Evolutionary conservation across 2,113 vertebrate species (phyloP).

Genomic region (Dromaius novaehollandiae): DNA sequence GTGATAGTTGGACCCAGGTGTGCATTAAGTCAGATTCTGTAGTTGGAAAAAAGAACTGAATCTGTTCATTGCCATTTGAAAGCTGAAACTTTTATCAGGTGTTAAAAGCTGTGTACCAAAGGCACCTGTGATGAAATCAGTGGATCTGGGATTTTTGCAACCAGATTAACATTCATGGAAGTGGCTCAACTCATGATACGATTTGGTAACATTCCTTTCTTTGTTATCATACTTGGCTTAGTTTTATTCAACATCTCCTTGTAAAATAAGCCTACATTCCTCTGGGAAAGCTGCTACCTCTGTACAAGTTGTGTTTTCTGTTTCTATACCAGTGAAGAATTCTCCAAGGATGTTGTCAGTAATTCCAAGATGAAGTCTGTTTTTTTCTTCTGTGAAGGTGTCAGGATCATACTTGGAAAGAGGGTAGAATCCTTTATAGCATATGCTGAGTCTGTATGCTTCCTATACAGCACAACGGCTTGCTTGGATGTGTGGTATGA

Average conservation of each 20-base stretch:
- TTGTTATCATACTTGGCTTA: background rate
- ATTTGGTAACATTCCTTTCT: slow-evolving; percentile 33
- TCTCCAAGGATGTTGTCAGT: background rate
- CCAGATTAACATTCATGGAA: background rate
- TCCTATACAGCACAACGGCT: background rate
- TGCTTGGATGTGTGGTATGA: background rate
- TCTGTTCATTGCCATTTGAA: background rate
- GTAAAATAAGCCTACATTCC: background rate
- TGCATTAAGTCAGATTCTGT: background rate
- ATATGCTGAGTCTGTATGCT: background rate
- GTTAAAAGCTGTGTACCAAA: background rate
- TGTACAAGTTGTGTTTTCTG: background rate
- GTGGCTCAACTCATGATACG: background rate
- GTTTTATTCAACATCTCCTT: background rate
- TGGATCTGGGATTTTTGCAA: background rate
- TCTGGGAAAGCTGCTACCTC: background rate
- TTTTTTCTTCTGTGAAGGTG: background rate
- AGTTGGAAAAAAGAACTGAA: background rate
- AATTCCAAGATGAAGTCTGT: background rate
- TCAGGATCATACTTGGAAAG: background rate
- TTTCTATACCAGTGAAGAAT: background rate
- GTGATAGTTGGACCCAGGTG: rapidly evolving
- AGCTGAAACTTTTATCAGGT: background rate
- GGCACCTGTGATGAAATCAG: background rate
- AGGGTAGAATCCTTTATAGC: background rate